Base-by-base conservation (phyloP, 2,888 invertebrate genomes). In the Drosophila lacicola region DNA sequence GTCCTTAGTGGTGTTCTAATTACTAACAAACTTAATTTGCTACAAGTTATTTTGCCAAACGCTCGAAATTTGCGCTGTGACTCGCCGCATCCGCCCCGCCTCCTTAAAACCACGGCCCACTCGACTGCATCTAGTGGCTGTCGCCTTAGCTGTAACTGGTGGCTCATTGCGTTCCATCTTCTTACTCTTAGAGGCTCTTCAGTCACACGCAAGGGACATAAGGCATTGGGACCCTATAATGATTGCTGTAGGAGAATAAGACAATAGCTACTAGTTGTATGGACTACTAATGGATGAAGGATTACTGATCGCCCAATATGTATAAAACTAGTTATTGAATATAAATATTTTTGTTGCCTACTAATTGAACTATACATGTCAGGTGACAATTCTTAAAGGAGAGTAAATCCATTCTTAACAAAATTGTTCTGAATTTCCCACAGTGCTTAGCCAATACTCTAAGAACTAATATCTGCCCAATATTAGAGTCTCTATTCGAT, bases 1-100 rank as follows among this genome's bases (percentile, higher is more conserved):
- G 85, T 86, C 79, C 89, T 86, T 86, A 86, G 85, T 86, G 89
- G 89, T 86, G 88, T 87, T 86, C 85, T 86, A 86, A 86, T 86
- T 89, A 89, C 85, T 84, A 86, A 89, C 85, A 87, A 86, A 86
- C 84, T 86, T 86, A 86, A 86, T 86, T 86, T 87, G 74, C 89
- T 75, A 74, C 89, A 87, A 89, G 87, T 86, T 84, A 89, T 87
- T 89, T 80, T 75, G 74, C 70, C 75, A 80, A 72, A 62, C 72
- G 68, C 49, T 69, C 68, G 4, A 60, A 54, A 62, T 29, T 46
- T 45, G 37, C 41, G 10, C 9, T 19, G 41, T 9, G 49, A 17
- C 50, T 17, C 11, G 21, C 50, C 37, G 9, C 36, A 50, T 19
- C 44, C 29, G 29, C 0, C 8, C 9, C 34, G 47, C 25, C 44